A percentile compares a stretch with the other conserved stretches of the same genome.
Evolutionary conservation across 2,113 vertebrate genomes (phyloP).

Genomic region (Vidua macroura): DNA sequence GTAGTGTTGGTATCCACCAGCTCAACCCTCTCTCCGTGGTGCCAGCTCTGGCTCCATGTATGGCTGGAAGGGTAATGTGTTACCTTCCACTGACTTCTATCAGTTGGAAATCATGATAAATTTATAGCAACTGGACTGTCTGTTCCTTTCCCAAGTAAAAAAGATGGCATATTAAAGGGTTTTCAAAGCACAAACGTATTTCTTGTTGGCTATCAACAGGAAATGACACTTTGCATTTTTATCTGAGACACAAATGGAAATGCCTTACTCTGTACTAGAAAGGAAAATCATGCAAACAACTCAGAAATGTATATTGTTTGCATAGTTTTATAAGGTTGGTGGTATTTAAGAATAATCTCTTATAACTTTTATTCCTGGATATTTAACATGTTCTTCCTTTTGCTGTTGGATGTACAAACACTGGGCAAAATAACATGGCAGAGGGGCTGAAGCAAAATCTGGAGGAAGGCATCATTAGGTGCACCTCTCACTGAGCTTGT

Average conservation of each 20-base stretch:
- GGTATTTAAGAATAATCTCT: background rate
- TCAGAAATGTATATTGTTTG: background rate
- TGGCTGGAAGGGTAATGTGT: background rate
- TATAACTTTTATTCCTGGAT: background rate
- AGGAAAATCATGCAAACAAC: background rate
- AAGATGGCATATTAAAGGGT: background rate
- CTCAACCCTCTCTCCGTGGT: accelerated
- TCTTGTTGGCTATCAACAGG: background rate
- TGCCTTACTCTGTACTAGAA: background rate
- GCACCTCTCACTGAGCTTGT: background rate
- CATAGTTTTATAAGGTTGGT: background rate
- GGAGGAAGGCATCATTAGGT: background rate
- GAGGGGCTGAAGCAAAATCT: background rate
- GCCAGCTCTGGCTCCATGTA: background rate
- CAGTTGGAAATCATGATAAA: background rate
- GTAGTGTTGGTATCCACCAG: background rate
- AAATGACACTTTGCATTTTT: slow-evolving; percentile 2
- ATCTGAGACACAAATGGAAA: background rate
- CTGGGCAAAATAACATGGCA: background rate
- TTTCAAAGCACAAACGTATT: background rate
- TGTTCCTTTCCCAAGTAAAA: background rate
- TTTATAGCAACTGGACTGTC: background rate
- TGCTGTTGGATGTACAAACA: background rate
- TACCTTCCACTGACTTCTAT: background rate
- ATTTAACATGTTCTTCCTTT: background rate